Percentiles rank a stretch among this genome's conserved stretches.
Conservation (phyloP, 2,888 invertebrate genomes). For the Sphecodes monilicornis region DNA sequence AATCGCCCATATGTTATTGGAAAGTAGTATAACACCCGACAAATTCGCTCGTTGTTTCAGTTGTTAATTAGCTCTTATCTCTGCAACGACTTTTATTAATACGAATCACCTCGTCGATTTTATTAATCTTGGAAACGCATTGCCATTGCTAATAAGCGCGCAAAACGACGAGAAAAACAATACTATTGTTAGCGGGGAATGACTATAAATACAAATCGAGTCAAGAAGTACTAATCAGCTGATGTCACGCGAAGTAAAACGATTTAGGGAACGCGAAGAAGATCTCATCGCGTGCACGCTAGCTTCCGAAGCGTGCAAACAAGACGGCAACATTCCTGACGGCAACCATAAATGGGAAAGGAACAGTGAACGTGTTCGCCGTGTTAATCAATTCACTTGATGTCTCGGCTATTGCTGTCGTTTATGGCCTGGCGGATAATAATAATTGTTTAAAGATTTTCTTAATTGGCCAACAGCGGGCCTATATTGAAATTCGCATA, state of each 20-base stretch:
- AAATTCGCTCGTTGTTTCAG: background rate
- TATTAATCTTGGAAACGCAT: background rate
- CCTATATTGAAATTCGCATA: background rate
- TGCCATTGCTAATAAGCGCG: background rate
- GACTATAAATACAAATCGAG: constrained; percentile 11
- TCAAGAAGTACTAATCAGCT: constrained; percentile 6
- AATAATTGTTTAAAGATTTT: background rate
- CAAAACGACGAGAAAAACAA: background rate
- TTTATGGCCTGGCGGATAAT: background rate
- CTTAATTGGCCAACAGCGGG: background rate
- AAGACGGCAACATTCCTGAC: constrained; percentile 26
- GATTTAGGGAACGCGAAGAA: constrained; percentile 1
- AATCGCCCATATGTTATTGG: background rate
- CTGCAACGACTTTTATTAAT: background rate
- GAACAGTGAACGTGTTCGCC: constrained; percentile 23
- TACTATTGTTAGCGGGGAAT: background rate
- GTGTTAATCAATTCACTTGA: constrained; percentile 49
- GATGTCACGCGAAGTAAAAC: constrained; percentile 13
- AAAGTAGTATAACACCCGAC: background rate
- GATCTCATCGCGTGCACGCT: constrained; percentile 4
- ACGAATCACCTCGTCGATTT: background rate
- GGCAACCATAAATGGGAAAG: constrained; percentile 43
- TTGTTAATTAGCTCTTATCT: background rate
- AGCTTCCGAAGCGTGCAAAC: constrained; percentile 9
- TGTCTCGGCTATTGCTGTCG: constrained; percentile 14